These are phyloP conservation scores for Cosmopolites sordidus DNA, from an alignment of 2,888 invertebrate species.

Conservation along the genomic window DNA sequence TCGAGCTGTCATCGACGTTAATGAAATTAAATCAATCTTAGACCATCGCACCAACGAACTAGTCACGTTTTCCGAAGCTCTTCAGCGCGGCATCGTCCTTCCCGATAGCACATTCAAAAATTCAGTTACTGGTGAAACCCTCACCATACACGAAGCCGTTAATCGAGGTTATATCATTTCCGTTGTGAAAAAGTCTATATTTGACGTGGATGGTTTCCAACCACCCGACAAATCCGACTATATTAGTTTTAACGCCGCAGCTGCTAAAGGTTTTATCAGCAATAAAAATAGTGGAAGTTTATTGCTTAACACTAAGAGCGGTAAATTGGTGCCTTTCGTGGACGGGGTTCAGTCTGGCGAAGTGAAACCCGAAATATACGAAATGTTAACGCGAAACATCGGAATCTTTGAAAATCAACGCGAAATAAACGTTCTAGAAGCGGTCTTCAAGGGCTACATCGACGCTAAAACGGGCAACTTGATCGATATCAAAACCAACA, in stretches of 20 bases:
- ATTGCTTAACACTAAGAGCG: constrained; percentile 68
- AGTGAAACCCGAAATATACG: constrained; percentile 79
- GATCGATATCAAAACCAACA: constrained; percentile 67
- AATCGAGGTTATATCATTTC: constrained; percentile 85
- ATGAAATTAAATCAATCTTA: constrained; percentile 77
- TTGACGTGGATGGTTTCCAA: constrained; percentile 87
- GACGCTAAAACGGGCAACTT: constrained; percentile 86
- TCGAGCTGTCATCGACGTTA: constrained; percentile 81
- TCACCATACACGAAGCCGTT: constrained; percentile 81
- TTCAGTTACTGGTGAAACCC: constrained; percentile 65
- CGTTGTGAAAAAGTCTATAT: constrained; percentile 81
- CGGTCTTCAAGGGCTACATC: constrained; percentile 79
- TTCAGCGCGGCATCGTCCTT: constrained; percentile 74
- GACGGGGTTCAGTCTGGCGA: constrained; percentile 76
- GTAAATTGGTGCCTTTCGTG: constrained; percentile 70
- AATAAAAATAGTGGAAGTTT: constrained; percentile 67
- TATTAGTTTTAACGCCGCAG: constrained; percentile 78
- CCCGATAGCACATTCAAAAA: constrained; percentile 73
- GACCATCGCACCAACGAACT: constrained; percentile 76
- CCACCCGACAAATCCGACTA: constrained; percentile 77
- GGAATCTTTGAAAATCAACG: constrained; percentile 72
- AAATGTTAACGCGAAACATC: constrained; percentile 78
- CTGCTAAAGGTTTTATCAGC: constrained; percentile 72
- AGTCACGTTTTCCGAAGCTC: constrained; percentile 79
- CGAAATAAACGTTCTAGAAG: constrained; percentile 81